These are phyloP conservation scores for Saccostrea glomerata DNA, from an alignment of 1,140 invertebrate species.

Conservation along the genomic window DNA sequence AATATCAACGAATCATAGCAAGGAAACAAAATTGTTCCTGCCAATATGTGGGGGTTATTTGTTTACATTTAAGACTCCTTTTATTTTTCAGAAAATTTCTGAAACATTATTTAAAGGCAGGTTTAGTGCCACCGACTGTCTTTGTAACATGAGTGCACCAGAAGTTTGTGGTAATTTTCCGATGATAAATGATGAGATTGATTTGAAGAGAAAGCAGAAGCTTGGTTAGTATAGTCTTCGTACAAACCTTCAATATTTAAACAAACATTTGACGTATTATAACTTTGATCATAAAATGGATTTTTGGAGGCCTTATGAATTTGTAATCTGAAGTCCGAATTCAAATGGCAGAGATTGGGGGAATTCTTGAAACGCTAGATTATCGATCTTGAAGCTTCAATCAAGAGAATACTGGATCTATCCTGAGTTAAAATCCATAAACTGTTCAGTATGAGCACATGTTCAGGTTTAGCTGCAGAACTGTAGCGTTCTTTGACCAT, in stretches of 20 bases:
- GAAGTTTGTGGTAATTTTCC: neutral
- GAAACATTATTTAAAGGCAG: neutral
- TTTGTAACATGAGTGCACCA: neutral
- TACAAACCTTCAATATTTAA: neutral
- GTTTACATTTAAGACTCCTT: conserved; percentile 2
- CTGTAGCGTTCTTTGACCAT: no score
- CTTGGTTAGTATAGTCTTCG: neutral
- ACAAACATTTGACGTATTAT: neutral
- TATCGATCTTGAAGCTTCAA: no score
- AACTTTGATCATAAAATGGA: no score
- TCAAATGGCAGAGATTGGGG: no score
- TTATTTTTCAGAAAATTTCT: neutral
- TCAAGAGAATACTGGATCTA: no score
- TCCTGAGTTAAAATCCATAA: neutral
- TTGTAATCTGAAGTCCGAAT: no score
- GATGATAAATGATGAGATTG: neutral
- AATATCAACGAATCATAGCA: neutral
- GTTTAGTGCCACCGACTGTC: neutral
- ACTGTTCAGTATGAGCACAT: neutral
- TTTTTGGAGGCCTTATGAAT: no score
- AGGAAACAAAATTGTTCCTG: neutral
- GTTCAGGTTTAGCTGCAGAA: no score
- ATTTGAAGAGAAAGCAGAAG: neutral
- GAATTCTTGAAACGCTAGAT: no score
- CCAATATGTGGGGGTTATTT: neutral